These are phyloP conservation scores for Spatulosminthurus flaviceps DNA, from an alignment of 2,888 invertebrate species.

Conservation along the genomic window DNA sequence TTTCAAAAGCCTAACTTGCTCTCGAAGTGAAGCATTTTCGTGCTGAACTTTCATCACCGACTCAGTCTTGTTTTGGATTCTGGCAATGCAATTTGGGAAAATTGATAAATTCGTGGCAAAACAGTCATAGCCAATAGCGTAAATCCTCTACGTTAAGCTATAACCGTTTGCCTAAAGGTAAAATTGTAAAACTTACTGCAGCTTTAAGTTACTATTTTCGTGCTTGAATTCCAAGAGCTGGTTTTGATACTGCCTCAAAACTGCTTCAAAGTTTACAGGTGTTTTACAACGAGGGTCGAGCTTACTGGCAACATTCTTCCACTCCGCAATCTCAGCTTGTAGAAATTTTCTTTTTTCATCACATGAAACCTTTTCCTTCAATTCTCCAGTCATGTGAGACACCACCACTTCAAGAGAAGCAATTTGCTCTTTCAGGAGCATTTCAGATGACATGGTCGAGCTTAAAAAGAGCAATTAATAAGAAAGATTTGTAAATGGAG, in stretches of 20 bases:
- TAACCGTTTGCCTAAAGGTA: no score
- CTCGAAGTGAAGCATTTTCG: constrained; percentile 43
- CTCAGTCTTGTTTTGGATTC: constrained; percentile 30
- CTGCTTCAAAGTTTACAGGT: constrained; percentile 56
- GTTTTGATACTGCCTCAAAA: constrained; percentile 57
- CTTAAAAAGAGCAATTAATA: constrained; percentile 29
- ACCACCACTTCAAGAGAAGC: constrained; percentile 53
- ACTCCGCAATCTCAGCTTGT: constrained; percentile 50
- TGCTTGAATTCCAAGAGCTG: constrained; percentile 56
- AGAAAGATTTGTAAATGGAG: not conserved
- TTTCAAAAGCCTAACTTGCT: constrained; percentile 46
- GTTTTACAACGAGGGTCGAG: constrained; percentile 53
- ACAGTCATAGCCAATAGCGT: not conserved
- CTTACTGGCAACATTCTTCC: constrained; percentile 56
- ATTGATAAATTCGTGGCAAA: not conserved
- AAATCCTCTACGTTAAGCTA: no score
- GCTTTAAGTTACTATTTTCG: constrained; percentile 55
- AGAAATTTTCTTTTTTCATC: constrained; percentile 54
- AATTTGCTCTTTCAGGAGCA: constrained; percentile 59
- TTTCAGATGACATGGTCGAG: constrained; percentile 58
- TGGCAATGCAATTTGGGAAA: not conserved
- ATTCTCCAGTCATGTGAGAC: constrained; percentile 39
- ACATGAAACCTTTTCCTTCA: constrained; percentile 50
- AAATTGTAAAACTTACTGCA: constrained; percentile 50
- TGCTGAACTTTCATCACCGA: constrained; percentile 40